phyloP scores from a whole-genome alignment of 2,888 invertebrate genomes.

The Parasteatoda lunata region DNA sequence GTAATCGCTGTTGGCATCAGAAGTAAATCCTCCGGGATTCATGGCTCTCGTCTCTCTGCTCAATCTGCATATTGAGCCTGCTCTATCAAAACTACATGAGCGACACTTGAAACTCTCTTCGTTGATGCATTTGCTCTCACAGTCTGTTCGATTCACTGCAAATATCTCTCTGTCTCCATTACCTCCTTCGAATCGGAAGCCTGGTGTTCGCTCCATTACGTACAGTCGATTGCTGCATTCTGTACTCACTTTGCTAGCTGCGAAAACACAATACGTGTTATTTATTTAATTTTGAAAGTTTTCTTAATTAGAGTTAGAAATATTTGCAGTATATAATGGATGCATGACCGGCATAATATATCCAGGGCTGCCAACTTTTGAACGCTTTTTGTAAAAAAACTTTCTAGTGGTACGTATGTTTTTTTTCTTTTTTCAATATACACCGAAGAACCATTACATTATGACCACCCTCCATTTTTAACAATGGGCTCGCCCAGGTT shows the following conservation, averaged over 20 bases:
- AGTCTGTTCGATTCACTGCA: conserved; percentile 89
- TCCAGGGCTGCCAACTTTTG: too few relatives aligned
- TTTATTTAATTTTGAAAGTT: too few relatives aligned
- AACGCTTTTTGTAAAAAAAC: too few relatives aligned
- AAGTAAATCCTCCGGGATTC: conserved; percentile 87
- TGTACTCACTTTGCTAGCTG: conserved; percentile 88
- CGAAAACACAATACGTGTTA: conserved; percentile 45
- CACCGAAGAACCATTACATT: too few relatives aligned
- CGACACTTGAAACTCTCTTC: conserved; percentile 92
- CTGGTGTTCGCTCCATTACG: conserved; percentile 86
- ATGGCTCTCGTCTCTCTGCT: conserved; percentile 89
- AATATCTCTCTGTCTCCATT: conserved; percentile 83
- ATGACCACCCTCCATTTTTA: too few relatives aligned
- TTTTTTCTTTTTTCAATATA: too few relatives aligned
- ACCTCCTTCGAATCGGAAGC: conserved; percentile 70
- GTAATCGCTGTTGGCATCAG: conserved; percentile 91
- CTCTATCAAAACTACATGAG: conserved; percentile 87
- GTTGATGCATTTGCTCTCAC: conserved; percentile 90
- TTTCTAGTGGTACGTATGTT: too few relatives aligned
- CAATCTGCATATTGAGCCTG: conserved; percentile 84
- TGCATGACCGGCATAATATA: too few relatives aligned
- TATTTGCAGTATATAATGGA: too few relatives aligned
- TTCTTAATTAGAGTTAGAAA: too few relatives aligned
- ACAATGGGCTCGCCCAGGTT: too few relatives aligned
- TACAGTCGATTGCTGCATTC: conserved; percentile 92